phyloP scores from a whole-genome alignment of 2,888 invertebrate species.

The Periphyllus acericola region DNA sequence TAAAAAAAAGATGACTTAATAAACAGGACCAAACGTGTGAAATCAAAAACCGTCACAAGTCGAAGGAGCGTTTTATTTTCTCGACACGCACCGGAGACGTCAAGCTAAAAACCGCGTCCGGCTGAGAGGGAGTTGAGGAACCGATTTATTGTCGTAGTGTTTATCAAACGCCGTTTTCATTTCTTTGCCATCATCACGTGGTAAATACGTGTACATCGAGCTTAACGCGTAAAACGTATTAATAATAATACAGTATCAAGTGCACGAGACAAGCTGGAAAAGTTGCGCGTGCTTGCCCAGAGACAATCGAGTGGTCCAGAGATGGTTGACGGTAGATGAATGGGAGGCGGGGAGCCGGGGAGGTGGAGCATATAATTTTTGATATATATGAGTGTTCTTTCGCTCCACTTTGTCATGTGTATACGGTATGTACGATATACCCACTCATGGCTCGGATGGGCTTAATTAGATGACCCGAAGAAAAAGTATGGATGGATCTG shows the following conservation, averaged over 20 bases:
- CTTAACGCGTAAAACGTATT: background rate
- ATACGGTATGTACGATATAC: too few species aligned
- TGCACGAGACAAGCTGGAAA: background rate
- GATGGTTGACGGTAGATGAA: background rate
- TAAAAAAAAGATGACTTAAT: background rate
- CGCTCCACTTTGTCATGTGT: background rate
- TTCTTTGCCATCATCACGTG: background rate
- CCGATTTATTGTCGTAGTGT: background rate
- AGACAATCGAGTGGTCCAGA: background rate
- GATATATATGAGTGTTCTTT: background rate
- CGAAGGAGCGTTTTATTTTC: background rate
- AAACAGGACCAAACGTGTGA: background rate
- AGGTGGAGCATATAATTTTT: background rate
- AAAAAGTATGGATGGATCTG: too few species aligned
- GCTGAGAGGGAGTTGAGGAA: background rate
- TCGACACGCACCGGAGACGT: background rate
- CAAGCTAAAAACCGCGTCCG: background rate
- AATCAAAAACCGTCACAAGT: background rate
- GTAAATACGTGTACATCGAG: background rate
- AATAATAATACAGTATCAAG: background rate
- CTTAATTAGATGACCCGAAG: too few species aligned
- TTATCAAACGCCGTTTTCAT: background rate
- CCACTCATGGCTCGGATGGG: too few species aligned
- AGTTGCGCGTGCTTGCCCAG: background rate
- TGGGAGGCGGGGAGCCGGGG: background rate